Base-by-base conservation (phyloP, 2,113 vertebrate species). In the Tretioscincus oriximinensis region DNA sequence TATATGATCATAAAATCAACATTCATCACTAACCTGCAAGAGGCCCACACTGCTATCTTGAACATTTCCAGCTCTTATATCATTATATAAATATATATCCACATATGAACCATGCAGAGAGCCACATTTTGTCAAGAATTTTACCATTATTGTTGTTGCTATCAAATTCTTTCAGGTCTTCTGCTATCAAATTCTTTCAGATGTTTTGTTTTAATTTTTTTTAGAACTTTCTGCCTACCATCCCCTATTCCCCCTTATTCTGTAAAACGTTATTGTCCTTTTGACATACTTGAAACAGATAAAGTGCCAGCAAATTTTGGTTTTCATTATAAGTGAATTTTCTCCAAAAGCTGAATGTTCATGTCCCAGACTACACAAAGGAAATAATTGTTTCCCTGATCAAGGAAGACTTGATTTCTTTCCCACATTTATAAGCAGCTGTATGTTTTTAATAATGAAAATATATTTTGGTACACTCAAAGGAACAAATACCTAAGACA, bases 291-390 rank as follows among this genome's bases (percentile, higher is more conserved):
- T 84, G 65, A 80, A 79, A 70, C 6, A 70, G 69, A 63, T 75
- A 69, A 84, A 35, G 22, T 73, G 76, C 81, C 49, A 73, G 63
- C 54, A 51, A 70, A 75, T 68, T 80, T 78, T 74, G 54, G 65
- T 80, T 84, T 77, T 76, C 66, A 76, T 82, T 76, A 82, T 70
- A 71, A 75, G 28, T 9, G 58, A 63, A 9, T 63, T 69, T 20
- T 84, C n/a, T 76, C 54, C 28, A 80, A 79, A 54, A 69, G n/a
- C 8, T 31, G 51, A 64, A 63, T 63, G 58, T 70, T 70, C 28
- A 80, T 41, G 22, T 80, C 54, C 54, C 28, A 63, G 58, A 80
- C 28, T 63, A 41, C 51, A 70, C 54, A 76, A 49, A 69, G 9
- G 21, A 29, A 68, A 75, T 21, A 26, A 82, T 70, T 76, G 63